These are phyloP conservation scores for Drosophila kanapiae DNA, from an alignment of 1,140 invertebrate genomes.

Conservation along the genomic window DNA sequence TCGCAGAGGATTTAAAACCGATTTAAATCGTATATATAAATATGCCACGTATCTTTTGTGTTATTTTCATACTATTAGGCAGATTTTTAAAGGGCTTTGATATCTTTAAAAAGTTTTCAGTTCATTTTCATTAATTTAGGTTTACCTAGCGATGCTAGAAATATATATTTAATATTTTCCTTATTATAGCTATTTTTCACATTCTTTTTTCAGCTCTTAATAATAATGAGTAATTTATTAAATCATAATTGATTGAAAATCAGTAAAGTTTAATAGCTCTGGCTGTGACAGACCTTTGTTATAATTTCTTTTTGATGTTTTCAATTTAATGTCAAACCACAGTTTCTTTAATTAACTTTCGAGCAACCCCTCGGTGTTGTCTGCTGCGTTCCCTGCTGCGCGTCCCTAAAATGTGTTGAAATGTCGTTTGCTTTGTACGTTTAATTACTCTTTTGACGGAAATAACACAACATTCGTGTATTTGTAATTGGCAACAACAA, in stretches of 20 bases:
- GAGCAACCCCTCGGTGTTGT: conserved; percentile 42
- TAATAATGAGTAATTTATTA: not conserved
- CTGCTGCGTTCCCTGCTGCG: conserved; percentile 6
- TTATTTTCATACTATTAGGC: too few species aligned
- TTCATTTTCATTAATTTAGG: not conserved
- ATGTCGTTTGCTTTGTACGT: conserved; percentile 76
- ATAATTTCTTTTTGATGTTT: too few species aligned
- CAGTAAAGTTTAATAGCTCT: not conserved
- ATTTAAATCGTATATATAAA: not conserved
- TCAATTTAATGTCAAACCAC: not conserved
- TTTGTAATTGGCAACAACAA: conserved; percentile 54
- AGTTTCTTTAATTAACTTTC: not conserved
- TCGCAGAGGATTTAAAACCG: not conserved
- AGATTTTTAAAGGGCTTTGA: too few species aligned
- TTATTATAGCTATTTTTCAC: too few species aligned
- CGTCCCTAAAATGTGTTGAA: conserved; percentile 53
- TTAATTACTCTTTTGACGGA: conserved; percentile 83
- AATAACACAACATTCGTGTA: conserved; percentile 78
- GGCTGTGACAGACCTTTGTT: not conserved
- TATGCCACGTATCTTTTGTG: too few species aligned
- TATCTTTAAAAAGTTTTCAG: not conserved
- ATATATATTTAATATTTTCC: too few species aligned
- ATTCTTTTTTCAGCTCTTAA: too few species aligned
- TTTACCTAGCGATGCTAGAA: too few species aligned
- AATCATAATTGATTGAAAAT: not conserved